Base-by-base conservation (phyloP, 2,888 invertebrate species). In the Cosmopolites sordidus region DNA sequence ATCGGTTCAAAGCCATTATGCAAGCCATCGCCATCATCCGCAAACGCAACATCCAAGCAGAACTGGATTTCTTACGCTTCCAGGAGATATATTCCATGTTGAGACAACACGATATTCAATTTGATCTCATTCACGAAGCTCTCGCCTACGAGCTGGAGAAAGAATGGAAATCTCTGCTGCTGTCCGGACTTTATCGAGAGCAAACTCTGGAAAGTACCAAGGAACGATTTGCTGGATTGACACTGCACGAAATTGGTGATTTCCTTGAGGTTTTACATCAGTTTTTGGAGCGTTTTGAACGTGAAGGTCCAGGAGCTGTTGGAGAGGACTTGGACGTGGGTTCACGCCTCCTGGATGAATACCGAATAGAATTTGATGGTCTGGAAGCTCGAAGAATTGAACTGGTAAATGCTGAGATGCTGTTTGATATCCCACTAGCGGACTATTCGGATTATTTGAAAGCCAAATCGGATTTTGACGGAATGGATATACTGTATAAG, bases 351-450 rank as follows among this genome's bases (percentile, higher is more conserved):
- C 85, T 90, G 83, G 84, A 87, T 78, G 80, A 83, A 68, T 90
- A 82, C 65, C 70, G 69, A 9, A 79, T 80, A 63, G 77, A 83
- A 62, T 84, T 93, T 59, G 79, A 80, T 2, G 78, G 81, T 37
- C 66, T 89, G 8, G 90, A 92, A 66, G 70, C 71, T 0, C 82
- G 83, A 11, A 80, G 89, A 60, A 75, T 78, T 47, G 80, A 79
- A 56, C 70, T 83, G 61, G 79, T 82, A 2, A 83, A 83, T 51
- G 90, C 92, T 0, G 93, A 94, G 73, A 83, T 87, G 66, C 77
- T 95, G 2, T 95, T 95, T 71, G 92, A 92, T 64, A 85, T 94
- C 64, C 84, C 90, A 0, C 79, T 92, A 43, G 86, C 90, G 0
- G 89, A 92, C 70, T 94, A 92, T 66, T 84, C 86, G 0, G 83